phyloP scores from a whole-genome alignment of 2,113 vertebrate species.

The Rhizomys pruinosus region DNA sequence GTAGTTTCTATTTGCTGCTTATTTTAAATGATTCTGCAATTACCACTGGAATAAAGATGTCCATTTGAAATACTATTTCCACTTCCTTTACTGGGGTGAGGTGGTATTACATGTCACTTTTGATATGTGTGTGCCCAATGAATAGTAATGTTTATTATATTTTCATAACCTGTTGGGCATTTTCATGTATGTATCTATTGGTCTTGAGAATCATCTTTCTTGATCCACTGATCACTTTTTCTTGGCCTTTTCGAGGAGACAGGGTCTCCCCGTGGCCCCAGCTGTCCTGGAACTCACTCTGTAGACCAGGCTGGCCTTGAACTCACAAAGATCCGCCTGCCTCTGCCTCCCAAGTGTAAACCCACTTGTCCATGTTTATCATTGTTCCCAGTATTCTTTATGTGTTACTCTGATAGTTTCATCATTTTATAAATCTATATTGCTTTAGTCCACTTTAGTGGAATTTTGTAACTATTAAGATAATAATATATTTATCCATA shows the following conservation, averaged over 20 bases:
- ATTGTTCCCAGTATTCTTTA: too few relatives aligned
- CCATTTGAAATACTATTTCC: neutral
- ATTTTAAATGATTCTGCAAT: neutral
- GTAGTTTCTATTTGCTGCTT: neutral
- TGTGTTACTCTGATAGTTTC: neutral
- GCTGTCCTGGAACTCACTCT: too few relatives aligned
- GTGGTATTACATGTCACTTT: neutral
- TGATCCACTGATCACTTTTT: neutral
- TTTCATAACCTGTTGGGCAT: neutral
- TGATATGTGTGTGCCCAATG: too few relatives aligned
- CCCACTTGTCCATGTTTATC: too few relatives aligned
- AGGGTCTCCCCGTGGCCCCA: too few relatives aligned
- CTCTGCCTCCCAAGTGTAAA: too few relatives aligned
- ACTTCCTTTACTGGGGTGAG: neutral
- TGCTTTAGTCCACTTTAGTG: neutral
- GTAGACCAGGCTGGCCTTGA: too few relatives aligned
- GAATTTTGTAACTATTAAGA: neutral
- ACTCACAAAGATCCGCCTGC: too few relatives aligned
- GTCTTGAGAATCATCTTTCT: neutral
- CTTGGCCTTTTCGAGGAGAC: too few relatives aligned
- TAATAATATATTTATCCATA: neutral
- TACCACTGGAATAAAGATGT: neutral
- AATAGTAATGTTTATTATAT: neutral
- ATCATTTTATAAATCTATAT: neutral
- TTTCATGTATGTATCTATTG: neutral